Conservation (phyloP, 2,888 invertebrate genomes). For the Trisateles emortualis region DNA sequence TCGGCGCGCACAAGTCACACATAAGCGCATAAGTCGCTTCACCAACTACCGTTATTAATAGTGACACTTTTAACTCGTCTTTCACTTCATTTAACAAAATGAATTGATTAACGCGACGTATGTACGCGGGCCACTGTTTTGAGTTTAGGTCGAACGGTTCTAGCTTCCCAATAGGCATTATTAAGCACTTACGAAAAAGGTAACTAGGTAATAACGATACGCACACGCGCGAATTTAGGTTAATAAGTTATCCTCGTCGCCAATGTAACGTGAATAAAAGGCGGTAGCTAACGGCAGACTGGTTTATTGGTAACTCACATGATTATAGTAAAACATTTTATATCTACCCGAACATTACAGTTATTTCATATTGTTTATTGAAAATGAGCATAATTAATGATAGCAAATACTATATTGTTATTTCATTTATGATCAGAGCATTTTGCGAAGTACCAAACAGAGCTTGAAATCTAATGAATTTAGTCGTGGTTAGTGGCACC, state of each 20-base stretch:
- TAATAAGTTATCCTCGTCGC: too few species aligned
- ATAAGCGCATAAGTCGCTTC: slow-evolving; percentile 2
- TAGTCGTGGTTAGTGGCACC: slow-evolving; percentile 39
- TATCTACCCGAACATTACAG: too few species aligned
- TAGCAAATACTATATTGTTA: neutral
- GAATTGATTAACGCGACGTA: slow-evolving; percentile 2
- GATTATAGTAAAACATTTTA: too few species aligned
- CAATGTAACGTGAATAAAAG: too few species aligned
- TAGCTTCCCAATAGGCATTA: neutral
- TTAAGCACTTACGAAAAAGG: neutral
- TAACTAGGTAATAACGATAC: too few species aligned
- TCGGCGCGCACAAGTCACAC: neutral
- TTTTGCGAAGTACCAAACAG: slow-evolving; percentile 15
- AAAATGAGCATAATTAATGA: too few species aligned
- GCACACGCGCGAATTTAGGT: too few species aligned
- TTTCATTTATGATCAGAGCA: neutral
- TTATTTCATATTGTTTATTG: too few species aligned
- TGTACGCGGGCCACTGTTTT: slow-evolving; percentile 9
- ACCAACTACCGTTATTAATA: slow-evolving; percentile 4
- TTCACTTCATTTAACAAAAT: neutral
- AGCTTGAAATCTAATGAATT: slow-evolving; percentile 34
- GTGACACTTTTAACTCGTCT: neutral
- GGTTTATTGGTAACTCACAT: too few species aligned
- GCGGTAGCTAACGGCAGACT: too few species aligned
- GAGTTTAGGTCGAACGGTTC: neutral